A percentile compares a stretch with the other conserved stretches of the same genome.
Conservation (phyloP, 2,888 invertebrate species). For the Subacronicta megacephala region DNA sequence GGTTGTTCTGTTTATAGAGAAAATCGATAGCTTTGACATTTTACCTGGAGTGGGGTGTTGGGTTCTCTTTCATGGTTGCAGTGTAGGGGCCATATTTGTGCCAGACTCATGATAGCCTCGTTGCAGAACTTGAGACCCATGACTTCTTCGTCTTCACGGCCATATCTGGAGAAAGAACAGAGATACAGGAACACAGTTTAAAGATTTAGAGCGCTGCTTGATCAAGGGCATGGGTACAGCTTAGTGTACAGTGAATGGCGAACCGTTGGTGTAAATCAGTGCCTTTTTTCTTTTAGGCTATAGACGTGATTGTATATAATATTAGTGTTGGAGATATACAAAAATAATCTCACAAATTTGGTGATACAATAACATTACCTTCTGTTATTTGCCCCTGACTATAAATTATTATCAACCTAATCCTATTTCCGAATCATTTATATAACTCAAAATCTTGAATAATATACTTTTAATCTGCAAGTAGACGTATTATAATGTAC, state of each 20-base stretch:
- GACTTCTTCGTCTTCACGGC: slow-evolving; percentile 99
- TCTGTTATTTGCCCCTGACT: no score
- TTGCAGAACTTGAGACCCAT: slow-evolving; percentile 99
- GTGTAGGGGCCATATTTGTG: slow-evolving; percentile 94
- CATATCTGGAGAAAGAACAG: slow-evolving; percentile 91
- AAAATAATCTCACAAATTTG: no score
- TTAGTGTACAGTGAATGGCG: no score
- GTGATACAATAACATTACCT: no score
- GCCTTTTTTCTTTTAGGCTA: no score
- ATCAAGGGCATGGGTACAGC: no score
- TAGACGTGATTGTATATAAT: no score
- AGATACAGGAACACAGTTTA: no score
- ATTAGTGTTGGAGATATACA: no score
- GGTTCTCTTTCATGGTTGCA: slow-evolving; percentile 87
- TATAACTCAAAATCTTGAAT: slow-evolving; percentile 1
- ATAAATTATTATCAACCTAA: no score
- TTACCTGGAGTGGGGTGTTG: slow-evolving; percentile 94
- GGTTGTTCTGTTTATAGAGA: slow-evolving; percentile 3
- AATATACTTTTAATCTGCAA: slow-evolving; percentile 9
- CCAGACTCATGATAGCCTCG: slow-evolving; percentile 97
- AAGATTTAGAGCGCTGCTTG: no score
- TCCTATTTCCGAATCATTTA: not conserved
- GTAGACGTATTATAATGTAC: slow-evolving; percentile 8
- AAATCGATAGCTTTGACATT: slow-evolving; percentile 8
- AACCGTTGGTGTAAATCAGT: no score